phyloP scores from a whole-genome alignment of 2,888 invertebrate genomes.

The Thymelicus acteon region DNA sequence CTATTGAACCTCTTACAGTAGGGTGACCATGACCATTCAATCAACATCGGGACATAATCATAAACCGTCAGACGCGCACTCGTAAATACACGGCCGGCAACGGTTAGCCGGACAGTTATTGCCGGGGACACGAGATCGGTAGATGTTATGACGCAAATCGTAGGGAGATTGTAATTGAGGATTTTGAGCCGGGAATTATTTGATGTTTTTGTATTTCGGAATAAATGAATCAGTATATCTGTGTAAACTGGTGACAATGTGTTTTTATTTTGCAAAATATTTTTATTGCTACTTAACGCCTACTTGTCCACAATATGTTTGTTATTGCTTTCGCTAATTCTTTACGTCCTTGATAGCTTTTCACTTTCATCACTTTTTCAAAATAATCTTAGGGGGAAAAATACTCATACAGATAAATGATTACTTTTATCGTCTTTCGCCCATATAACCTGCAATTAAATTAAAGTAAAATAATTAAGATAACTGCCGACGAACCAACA shows the following conservation, averaged over 20 bases:
- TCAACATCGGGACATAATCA: slow-evolving; percentile 81
- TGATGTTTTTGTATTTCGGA: slow-evolving; percentile 16
- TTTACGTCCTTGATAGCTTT: no score
- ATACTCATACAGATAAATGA: no score
- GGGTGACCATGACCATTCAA: slow-evolving; percentile 79
- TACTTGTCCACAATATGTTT: no score
- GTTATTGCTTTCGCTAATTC: no score
- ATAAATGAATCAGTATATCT: neutral
- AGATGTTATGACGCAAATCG: slow-evolving; percentile 75
- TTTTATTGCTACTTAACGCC: no score
- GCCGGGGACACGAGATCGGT: slow-evolving; percentile 54
- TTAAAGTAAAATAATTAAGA: no score
- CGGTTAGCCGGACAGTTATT: slow-evolving; percentile 65
- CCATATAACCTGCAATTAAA: no score
- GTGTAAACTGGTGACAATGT: neutral
- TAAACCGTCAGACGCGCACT: slow-evolving; percentile 72
- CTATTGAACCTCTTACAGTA: slow-evolving; percentile 46
- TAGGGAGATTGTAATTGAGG: slow-evolving; percentile 69
- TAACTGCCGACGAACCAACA: no score
- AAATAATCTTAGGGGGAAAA: no score
- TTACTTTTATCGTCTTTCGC: no score
- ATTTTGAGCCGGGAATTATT: slow-evolving; percentile 49
- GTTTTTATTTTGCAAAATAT: neutral
- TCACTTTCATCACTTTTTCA: no score
- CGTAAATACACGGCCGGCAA: slow-evolving; percentile 70